Evolutionary conservation across 2,888 invertebrate species (phyloP), one percentile per base, ranked within the genome.

Genomic region (Andrena chrysosceles): DNA sequence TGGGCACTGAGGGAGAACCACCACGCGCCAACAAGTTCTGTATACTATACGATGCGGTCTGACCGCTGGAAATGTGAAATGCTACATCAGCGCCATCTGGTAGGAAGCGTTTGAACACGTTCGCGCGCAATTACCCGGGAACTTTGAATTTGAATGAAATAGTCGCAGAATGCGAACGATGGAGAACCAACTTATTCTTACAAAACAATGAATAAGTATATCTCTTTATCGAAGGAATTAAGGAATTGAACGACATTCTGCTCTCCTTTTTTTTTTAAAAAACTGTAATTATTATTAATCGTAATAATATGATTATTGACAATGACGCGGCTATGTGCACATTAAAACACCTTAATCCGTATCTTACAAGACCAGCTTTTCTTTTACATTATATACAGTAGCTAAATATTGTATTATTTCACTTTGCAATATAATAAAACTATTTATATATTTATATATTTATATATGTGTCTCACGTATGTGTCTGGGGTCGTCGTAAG

Each of bases 321-420:
- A 94, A 93, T 93, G 93, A 93, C 93, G 93, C 93, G 93, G 92
- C 95, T 95, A 95, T 95, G 94, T 95, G 94, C 95, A 95, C 95
- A 95, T 94, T 95, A 95, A 95, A 95, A 95, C 94, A 94, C 94
- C 94, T 93, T 94, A 84, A 93, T 92, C 91, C 94, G 94, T 94
- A 94, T 94, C 94, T 94, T 94, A 94, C 94, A 94, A 94, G 94
- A 94, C 93, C 94, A 94, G 94, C 94, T 94, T 84, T 85, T 94
- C 93, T 94, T 94, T 92, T 94, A 94, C 94, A 94, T 91, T 93
- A 94, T 94, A 91, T 94, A 93, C 93, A 94, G 91, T 93, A 93
- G 92, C 93, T 93, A 93, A 93, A 93, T 92, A 92, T 93, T 91
- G 90, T 91, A 89, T 89, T 90, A 90, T 81, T 84, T 90, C 89